Percentiles rank a stretch among this genome's conserved stretches.
Evolutionary conservation across 2,113 vertebrate species (phyloP).

Genomic region (Sander lucioperca): DNA sequence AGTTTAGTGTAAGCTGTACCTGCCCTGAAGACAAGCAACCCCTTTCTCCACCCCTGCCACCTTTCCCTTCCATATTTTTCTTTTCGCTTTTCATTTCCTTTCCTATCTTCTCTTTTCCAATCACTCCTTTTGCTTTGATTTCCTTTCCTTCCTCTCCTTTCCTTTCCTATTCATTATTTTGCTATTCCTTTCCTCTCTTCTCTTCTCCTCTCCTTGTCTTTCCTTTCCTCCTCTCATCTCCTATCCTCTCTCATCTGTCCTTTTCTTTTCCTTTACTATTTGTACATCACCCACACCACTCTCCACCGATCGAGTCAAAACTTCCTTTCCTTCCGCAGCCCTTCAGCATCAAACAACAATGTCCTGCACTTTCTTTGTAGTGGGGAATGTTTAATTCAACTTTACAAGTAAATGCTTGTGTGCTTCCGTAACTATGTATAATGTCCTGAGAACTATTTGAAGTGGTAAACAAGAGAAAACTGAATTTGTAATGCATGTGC

Average conservation of each 20-base stretch:
- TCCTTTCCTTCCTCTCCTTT: constrained; percentile 12
- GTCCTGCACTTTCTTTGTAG: constrained; percentile 59
- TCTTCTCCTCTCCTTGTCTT: not conserved
- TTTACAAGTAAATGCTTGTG: constrained; percentile 33
- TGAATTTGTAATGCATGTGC: constrained; percentile 76
- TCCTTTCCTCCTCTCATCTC: not conserved
- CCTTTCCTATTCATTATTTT: not conserved
- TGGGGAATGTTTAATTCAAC: constrained; percentile 62
- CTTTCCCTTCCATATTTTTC: constrained; percentile 25
- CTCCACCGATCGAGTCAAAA: constrained; percentile 7
- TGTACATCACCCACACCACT: constrained; percentile 3
- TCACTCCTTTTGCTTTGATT: not conserved
- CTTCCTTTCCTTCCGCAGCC: constrained; percentile 24
- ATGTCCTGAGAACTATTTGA: constrained; percentile 69
- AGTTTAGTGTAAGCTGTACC: constrained; percentile 79
- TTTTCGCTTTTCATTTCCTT: not conserved
- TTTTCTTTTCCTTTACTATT: constrained; percentile 16
- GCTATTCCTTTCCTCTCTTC: not conserved
- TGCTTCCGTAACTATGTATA: constrained; percentile 36
- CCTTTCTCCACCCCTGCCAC: constrained; percentile 54
- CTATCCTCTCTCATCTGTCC: not conserved
- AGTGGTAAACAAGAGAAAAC: constrained; percentile 78
- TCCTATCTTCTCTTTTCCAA: not conserved
- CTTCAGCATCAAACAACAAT: constrained; percentile 54
- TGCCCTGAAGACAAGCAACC: constrained; percentile 76